phyloP scores from a whole-genome alignment of 2,888 invertebrate species.

The Antheraea yamamai region DNA sequence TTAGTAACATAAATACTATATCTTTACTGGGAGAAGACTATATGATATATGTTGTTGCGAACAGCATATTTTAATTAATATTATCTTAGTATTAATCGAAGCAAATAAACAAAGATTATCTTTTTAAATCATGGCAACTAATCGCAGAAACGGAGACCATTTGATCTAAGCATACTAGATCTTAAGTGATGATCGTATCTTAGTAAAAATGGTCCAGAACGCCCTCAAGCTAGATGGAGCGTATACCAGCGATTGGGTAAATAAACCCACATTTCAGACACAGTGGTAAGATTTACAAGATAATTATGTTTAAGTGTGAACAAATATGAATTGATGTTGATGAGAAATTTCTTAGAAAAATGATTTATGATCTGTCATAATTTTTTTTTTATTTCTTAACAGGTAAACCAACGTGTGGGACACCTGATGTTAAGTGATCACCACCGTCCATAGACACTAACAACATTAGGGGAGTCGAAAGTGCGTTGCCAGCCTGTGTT shows the following conservation, averaged over 20 bases:
- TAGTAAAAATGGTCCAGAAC: not conserved
- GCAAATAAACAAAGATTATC: not conserved
- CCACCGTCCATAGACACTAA: no score
- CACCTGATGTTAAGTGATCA: no score
- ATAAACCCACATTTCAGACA: not conserved
- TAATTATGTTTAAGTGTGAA: not conserved
- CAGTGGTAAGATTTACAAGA: not conserved
- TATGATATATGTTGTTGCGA: no score
- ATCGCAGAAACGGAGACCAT: not conserved
- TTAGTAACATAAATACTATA: no score
- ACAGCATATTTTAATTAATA: no score
- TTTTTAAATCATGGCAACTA: not conserved
- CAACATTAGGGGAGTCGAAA: no score
- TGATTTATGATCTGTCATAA: not conserved
- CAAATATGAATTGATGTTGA: not conserved
- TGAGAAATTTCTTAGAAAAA: not conserved
- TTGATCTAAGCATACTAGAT: not conserved
- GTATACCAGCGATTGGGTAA: not conserved
- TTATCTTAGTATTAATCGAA: not conserved
- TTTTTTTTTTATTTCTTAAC: no score
- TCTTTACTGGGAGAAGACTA: no score
- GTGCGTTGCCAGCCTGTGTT: no score
- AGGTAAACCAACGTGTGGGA: no score
- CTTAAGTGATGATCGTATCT: not conserved
- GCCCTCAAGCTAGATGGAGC: not conserved